Evolutionary conservation across 2,797 vertebrate genomes (phyloP), one percentile per base, ranked within the genome.

Genomic region (Atherinosoma microstoma): DNA sequence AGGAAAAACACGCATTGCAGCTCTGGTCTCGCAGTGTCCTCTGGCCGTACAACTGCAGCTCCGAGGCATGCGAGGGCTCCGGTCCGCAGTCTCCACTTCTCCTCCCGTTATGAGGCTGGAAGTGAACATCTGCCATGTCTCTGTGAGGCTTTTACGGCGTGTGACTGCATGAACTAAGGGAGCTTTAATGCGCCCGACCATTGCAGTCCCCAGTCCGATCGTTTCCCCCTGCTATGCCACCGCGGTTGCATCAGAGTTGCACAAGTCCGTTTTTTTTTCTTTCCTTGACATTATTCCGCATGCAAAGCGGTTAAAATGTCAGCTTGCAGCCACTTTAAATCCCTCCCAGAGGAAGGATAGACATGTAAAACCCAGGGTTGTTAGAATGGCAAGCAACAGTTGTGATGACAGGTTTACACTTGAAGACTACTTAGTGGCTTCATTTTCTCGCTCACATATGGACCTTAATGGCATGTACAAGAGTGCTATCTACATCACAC

Each of bases 1-100:
- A 77, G 67, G 56, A 57, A 82, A 92, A 93, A 84, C 92, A 94
- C 93, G 93, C 92, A 94, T 91, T 94, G 92, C 93, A 93, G 91
- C 79, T 87, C 75, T 78, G 6, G 83, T 83, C 74, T 84, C 53
- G 65, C 73, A 56, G 77, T 82, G 83, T 89, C 75, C 82, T 84
- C 75, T 80, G 80, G 74, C 80, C 82, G 75, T 65, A 78, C 81
- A 84, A 81, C 85, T 80, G 87, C 90, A 87, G 80, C 84, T 75
- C 66, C 57, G 62, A 56, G 71, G 58, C 76, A 66, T 4, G 65
- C 24, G 71, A 47, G 60, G n/a, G 60, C 34, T 79, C 71, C 76
- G 6, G 70, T 76, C 84, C 79, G 88, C 88, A 90, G 84, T 85
- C 84, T 63, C 65, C 75, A 71, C 84, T 78, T 76, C 72, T 73